A percentile compares a stretch with the other conserved stretches of the same genome.
Conservation (phyloP, 2,797 vertebrate genomes). For the Acanthis flammea region DNA sequence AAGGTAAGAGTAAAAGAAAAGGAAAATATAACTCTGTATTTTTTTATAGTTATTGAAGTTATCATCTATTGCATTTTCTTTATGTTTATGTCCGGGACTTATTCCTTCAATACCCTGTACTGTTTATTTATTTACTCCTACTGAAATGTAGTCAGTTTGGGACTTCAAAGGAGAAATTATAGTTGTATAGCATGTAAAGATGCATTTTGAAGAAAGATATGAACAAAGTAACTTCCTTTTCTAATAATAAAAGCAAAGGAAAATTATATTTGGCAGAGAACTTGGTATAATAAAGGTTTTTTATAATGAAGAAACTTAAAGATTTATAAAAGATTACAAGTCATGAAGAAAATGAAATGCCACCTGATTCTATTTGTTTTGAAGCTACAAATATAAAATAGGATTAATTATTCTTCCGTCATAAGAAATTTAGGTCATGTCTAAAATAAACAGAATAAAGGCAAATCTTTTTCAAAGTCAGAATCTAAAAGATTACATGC, state of each 20-base stretch:
- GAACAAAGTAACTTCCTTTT: background rate
- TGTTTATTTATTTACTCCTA: background rate
- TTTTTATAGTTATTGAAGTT: background rate
- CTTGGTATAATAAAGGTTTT: background rate
- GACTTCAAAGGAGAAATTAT: background rate
- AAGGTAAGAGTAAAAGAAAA: conserved; percentile 79
- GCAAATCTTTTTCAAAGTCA: background rate
- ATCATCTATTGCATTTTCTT: background rate
- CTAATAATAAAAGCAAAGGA: background rate
- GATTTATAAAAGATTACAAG: background rate
- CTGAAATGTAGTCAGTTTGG: background rate
- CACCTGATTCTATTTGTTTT: background rate
- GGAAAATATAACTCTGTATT: background rate
- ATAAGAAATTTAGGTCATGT: background rate
- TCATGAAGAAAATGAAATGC: background rate
- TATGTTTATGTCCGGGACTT: background rate
- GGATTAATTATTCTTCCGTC: background rate
- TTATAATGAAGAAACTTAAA: background rate
- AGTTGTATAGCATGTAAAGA: background rate
- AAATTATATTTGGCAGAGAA: background rate
- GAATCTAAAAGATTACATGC: background rate
- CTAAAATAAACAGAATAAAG: background rate
- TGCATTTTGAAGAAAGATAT: background rate
- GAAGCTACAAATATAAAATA: background rate
- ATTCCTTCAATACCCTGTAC: background rate